Conservation (phyloP, 2,888 invertebrate species). For the Creontiades dilutus region DNA sequence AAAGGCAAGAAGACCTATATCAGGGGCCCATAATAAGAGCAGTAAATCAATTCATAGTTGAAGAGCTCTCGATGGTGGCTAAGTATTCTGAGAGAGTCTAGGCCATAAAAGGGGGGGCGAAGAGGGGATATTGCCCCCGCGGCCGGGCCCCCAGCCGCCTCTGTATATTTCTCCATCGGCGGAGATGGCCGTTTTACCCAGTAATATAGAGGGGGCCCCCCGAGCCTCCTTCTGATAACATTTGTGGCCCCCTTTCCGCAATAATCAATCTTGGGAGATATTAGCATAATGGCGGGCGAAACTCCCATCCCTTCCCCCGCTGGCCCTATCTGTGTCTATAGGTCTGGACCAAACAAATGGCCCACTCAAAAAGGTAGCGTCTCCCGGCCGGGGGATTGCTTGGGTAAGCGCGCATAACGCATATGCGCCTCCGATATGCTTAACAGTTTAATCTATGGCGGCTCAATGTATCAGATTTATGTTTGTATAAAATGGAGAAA, state of each 20-base stretch:
- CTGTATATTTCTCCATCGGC: constrained; percentile 70
- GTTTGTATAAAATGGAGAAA: background rate
- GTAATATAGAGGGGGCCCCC: constrained; percentile 60
- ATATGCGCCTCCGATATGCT: constrained; percentile 44
- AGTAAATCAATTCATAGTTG: constrained; percentile 72
- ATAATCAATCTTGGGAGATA: constrained; percentile 69
- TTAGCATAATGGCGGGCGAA: constrained; percentile 70
- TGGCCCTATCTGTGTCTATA: background rate
- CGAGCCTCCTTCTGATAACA: constrained; percentile 69
- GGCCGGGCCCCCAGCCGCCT: constrained; percentile 51
- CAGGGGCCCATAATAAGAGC: constrained; percentile 69
- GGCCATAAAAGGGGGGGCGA: constrained; percentile 70
- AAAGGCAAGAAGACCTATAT: constrained; percentile 39
- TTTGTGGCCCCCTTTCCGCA: constrained; percentile 63
- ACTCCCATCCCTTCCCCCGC: background rate
- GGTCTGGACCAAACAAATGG: constrained; percentile 69
- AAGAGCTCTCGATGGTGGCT: constrained; percentile 72
- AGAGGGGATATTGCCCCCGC: constrained; percentile 59
- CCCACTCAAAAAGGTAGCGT: constrained; percentile 62
- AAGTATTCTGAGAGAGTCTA: constrained; percentile 72
- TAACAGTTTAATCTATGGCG: constrained; percentile 43
- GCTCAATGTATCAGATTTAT: constrained; percentile 42
- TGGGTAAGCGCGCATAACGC: constrained; percentile 59
- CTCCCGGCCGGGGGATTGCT: constrained; percentile 46
- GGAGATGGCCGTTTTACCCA: constrained; percentile 65